A percentile compares a stretch with the other conserved stretches of the same genome.
These are phyloP conservation scores for Argyrosomus regius DNA, from an alignment of 2,797 vertebrate genomes.

Conservation along the genomic window DNA sequence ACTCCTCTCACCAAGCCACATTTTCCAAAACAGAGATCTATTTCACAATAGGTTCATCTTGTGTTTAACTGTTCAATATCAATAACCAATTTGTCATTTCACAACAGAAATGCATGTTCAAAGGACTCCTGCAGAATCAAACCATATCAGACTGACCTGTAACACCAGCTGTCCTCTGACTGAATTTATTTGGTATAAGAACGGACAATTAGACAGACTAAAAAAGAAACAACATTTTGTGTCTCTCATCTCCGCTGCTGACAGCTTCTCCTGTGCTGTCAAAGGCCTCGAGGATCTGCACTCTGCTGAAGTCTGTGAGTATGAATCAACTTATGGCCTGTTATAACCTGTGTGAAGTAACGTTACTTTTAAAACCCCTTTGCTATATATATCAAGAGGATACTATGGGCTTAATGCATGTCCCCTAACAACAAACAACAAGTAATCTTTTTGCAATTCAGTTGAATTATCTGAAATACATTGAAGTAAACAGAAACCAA, in stretches of 20 bases:
- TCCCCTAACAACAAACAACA: too few species aligned
- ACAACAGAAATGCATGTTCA: constrained; percentile 15
- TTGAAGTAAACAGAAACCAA: too few species aligned
- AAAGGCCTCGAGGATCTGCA: not conserved
- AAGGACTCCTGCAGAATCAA: accelerated
- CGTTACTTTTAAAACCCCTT: too few species aligned
- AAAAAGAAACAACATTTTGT: accelerated
- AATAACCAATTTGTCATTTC: not conserved
- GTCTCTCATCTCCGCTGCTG: too few species aligned
- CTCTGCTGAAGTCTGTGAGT: constrained; percentile 42
- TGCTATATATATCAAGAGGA: too few species aligned
- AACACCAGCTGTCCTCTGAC: not conserved
- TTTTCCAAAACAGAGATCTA: too few species aligned
- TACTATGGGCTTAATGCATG: too few species aligned
- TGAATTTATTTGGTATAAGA: not conserved
- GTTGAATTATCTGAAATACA: too few species aligned
- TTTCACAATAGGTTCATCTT: too few species aligned
- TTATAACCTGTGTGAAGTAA: not conserved
- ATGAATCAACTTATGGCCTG: not conserved
- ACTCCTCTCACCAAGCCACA: too few species aligned
- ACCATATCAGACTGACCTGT: not conserved
- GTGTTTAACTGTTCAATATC: too few species aligned
- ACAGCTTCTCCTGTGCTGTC: constrained; percentile 9
- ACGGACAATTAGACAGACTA: accelerated
- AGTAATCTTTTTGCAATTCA: too few species aligned